phyloP scores from a whole-genome alignment of 1,140 invertebrate genomes.

The Babylonia areolata region DNA sequence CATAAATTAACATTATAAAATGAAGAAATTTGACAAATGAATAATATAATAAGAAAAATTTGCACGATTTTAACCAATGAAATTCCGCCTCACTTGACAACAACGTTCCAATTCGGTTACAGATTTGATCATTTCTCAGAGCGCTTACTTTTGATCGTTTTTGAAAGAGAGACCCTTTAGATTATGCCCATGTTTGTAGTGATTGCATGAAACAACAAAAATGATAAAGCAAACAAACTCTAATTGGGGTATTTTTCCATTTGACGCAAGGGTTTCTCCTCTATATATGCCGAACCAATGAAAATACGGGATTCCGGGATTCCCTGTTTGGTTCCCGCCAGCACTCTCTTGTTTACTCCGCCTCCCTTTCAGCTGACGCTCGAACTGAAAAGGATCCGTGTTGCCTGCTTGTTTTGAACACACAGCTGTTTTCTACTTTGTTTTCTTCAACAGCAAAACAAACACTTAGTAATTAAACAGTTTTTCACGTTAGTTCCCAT shows the following conservation, averaged over 20 bases:
- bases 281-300: conserved; percentile 48
- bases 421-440: too few relatives aligned
- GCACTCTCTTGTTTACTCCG: conserved; percentile 46
- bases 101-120: background rate
- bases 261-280: background rate
- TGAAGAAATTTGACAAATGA: background rate
- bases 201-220: background rate
- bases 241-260: background rate
- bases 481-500: too few relatives aligned
- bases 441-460: too few relatives aligned
- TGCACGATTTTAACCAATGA: background rate
- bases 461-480: too few relatives aligned
- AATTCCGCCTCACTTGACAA: background rate
- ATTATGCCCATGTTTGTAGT: too few relatives aligned
- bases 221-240: background rate
- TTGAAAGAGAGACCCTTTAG: too few relatives aligned
- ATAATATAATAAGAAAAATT: too few relatives aligned
- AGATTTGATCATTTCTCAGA: background rate
- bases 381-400: too few relatives aligned
- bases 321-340: conserved; percentile 64
- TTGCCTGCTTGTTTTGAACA: too few relatives aligned
- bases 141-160: too few relatives aligned
- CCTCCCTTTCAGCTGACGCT: conserved; percentile 8
- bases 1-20: background rate
- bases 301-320: conserved; percentile 52